These are phyloP conservation scores for Octodonta nipae DNA, from an alignment of 2,888 invertebrate genomes.

Conservation along the genomic window DNA sequence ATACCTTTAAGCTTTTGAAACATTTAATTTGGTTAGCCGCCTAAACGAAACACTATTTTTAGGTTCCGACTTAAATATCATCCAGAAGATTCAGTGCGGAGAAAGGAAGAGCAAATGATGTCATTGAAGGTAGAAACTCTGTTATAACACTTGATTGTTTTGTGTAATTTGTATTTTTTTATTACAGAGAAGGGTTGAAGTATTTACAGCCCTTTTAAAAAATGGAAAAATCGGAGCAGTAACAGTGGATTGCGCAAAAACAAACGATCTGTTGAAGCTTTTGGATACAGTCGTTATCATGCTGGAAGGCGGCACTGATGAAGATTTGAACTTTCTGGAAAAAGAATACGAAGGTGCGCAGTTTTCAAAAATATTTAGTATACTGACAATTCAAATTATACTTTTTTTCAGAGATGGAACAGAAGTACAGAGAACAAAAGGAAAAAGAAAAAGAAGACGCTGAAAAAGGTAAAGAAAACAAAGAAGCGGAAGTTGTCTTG, in stretches of 20 bases:
- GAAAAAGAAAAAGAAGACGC: constrained; percentile 22
- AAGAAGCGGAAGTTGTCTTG: constrained; percentile 24
- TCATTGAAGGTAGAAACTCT: constrained; percentile 56
- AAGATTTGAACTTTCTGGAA: constrained; percentile 78
- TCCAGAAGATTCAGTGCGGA: constrained; percentile 85
- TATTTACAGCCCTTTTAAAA: constrained; percentile 74
- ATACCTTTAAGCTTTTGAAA: too few species aligned
- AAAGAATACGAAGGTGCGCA: constrained; percentile 42
- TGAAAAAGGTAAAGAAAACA: constrained; percentile 20
- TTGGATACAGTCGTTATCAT: constrained; percentile 94
- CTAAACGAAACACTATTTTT: constrained; percentile 20
- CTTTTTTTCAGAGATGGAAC: too few species aligned
- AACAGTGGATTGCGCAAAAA: constrained; percentile 73
- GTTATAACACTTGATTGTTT: constrained; percentile 9
- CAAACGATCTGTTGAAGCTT: constrained; percentile 67
- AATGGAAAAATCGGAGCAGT: constrained; percentile 60
- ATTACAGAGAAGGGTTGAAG: constrained; percentile 67
- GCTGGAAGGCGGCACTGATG: constrained; percentile 82
- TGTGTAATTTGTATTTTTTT: background rate
- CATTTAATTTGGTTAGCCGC: too few species aligned
- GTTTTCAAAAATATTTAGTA: too few species aligned
- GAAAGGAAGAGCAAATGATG: constrained; percentile 72
- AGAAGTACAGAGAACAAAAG: constrained; percentile 27
- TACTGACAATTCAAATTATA: too few species aligned
- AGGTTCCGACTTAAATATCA: constrained; percentile 99